These are phyloP conservation scores for Poeciliopsis infans DNA, from an alignment of 2,797 vertebrate genomes.

Conservation along the genomic window DNA sequence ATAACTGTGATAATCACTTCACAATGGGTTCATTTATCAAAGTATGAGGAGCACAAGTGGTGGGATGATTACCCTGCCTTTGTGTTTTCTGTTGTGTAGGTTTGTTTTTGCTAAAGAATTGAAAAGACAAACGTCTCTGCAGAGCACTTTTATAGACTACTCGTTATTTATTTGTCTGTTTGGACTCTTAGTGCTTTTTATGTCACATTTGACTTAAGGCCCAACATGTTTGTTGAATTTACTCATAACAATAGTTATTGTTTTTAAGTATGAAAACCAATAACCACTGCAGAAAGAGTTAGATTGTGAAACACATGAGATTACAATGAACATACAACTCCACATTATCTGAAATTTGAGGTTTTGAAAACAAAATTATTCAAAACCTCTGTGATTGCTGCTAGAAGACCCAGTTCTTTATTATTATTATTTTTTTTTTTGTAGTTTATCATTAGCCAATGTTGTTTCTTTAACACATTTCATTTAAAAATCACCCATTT, in stretches of 20 bases:
- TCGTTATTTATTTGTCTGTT: slow-evolving; percentile 43
- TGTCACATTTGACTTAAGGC: slow-evolving; percentile 15
- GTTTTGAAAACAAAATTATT: background rate
- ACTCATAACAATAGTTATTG: background rate
- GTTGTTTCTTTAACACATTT: slow-evolving; percentile 9
- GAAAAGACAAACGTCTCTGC: slow-evolving; percentile 40
- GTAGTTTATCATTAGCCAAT: background rate
- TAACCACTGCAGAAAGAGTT: slow-evolving; percentile 5
- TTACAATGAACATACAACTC: background rate
- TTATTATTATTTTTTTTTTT: slow-evolving; percentile 1
- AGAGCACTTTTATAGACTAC: slow-evolving; percentile 56
- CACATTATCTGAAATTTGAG: background rate
- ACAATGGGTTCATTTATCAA: slow-evolving; percentile 85
- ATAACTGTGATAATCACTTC: slow-evolving; percentile 82
- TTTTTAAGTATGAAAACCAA: slow-evolving; percentile 9
- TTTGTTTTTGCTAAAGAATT: slow-evolving; percentile 48
- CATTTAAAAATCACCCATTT: background rate
- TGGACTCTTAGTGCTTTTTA: slow-evolving; percentile 12
- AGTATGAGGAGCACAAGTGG: slow-evolving; percentile 54
- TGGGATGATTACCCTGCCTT: slow-evolving; percentile 60
- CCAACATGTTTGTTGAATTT: slow-evolving; percentile 16
- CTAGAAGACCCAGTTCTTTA: background rate
- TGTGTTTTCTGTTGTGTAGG: slow-evolving; percentile 46
- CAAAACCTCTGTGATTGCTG: slow-evolving; percentile 9
- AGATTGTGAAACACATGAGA: background rate